A percentile compares a stretch with the other conserved stretches of the same genome.
Conservation (phyloP, 2,113 vertebrate genomes). For the Perccottus glenii region DNA sequence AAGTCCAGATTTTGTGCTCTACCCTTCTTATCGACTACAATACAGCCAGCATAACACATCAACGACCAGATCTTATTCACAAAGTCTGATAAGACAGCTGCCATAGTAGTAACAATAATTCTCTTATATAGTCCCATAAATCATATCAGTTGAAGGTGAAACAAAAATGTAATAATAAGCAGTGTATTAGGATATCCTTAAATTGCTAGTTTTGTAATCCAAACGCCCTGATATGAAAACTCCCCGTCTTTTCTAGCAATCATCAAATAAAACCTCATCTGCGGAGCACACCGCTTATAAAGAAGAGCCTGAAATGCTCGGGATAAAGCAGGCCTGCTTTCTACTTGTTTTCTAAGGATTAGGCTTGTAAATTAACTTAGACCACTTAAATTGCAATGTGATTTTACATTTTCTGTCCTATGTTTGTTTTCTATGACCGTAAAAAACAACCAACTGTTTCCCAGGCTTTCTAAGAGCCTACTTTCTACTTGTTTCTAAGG, state of each 20-base stretch:
- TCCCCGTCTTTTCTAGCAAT: not conserved
- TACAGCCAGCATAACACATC: not conserved
- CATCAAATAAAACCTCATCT: slow-evolving; percentile 3
- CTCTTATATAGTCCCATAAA: too few relatives aligned
- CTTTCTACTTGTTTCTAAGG: slow-evolving; percentile 33
- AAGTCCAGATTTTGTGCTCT: not conserved
- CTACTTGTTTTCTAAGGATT: too few relatives aligned
- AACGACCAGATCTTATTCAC: not conserved
- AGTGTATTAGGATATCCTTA: not conserved
- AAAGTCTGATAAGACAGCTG: not conserved
- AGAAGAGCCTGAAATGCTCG: not conserved
- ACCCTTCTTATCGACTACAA: not conserved
- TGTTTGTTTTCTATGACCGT: too few relatives aligned
- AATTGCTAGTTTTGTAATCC: not conserved
- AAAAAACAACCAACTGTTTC: too few relatives aligned
- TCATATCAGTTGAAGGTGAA: too few relatives aligned
- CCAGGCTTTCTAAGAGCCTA: not conserved
- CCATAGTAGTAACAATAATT: too few relatives aligned
- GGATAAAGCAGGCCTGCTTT: too few relatives aligned
- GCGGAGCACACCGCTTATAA: not conserved
- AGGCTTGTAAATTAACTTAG: too few relatives aligned
- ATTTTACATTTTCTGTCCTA: too few relatives aligned
- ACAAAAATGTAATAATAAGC: not conserved
- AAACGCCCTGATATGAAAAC: not conserved
- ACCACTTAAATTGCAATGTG: too few relatives aligned